Evolutionary conservation across 1,140 invertebrate genomes (phyloP), one percentile per base, ranked within the genome.

Genomic region (Drosophila nannoptera): DNA sequence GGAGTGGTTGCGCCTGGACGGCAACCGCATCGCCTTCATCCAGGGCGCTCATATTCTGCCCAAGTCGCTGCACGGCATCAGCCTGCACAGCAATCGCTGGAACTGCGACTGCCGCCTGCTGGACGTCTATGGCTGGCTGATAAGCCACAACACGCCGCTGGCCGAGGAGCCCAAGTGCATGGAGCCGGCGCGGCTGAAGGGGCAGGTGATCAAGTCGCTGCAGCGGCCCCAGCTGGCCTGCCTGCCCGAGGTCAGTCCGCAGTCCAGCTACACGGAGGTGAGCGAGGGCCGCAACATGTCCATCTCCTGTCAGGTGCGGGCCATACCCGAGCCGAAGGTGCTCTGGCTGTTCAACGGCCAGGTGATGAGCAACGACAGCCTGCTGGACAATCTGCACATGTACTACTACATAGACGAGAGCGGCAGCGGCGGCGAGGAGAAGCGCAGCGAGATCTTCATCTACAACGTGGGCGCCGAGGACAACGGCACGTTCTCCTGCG

Each of bases 11-110:
- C 93, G 95, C 76, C 88, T 97, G 50, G 93, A 96, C 76, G 94
- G 94, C 60, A 98, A 98, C 90, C 92, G 92, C 70, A 91, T 98
- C 59, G 92, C 92, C 14, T 93, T 91, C 73, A 92, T 96, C 67
- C 91, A 92, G 78, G 94, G 94, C 12, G 90, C 91, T 33, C 91
- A 93, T 65, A 93, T 95, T 64, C 91, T 97, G 38, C 94, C 94
- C 2, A 92, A 93, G 60, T 92, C 92, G 46, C 89, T 97, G 38
- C 93, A 95, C 65, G 95, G 94, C 40, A 92, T 97, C 31, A 93
- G 94, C 56, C 90, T 97, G 29, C 94, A 97, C 80, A 94, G 94
- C 77, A 98, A 98, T 91, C 93, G 95, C 46, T 98, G 96, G 96
- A 91, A 93, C 46, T 98, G 96, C 89, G 95, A 97, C 87, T 98